Evolutionary conservation across 2,113 vertebrate species (phyloP).

Genomic region (Cyprinodon tularosa): DNA sequence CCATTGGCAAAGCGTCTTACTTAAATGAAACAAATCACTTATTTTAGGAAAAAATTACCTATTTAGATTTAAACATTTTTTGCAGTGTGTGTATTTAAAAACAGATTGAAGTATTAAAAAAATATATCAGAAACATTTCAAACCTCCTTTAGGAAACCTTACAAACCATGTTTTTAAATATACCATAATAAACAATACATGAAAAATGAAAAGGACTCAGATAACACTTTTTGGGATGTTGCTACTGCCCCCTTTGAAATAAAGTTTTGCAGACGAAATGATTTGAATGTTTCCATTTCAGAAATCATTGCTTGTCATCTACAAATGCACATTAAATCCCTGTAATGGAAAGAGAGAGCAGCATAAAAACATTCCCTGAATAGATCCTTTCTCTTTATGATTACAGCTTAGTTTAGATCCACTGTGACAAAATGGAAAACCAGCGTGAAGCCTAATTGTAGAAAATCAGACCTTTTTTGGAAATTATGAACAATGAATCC

Average conservation of each 20-base stretch:
- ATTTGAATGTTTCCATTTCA: neutral
- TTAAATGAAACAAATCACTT: no score
- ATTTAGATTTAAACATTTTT: no score
- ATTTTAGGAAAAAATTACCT: no score
- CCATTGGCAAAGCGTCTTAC: no score
- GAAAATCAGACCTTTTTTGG: neutral
- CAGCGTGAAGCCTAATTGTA: neutral
- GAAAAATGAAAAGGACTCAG: neutral
- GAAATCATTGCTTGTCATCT: neutral
- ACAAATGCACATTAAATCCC: neutral
- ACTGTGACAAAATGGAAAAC: neutral
- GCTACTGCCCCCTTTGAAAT: neutral
- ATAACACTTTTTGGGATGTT: neutral
- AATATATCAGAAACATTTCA: no score
- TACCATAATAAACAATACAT: neutral
- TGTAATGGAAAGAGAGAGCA: neutral
- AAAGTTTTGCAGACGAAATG: neutral
- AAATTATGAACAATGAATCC: neutral
- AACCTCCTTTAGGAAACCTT: no score
- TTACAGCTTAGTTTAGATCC: neutral
- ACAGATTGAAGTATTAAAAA: no score
- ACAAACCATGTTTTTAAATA: neutral
- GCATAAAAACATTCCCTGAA: neutral
- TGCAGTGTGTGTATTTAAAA: no score
- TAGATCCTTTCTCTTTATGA: neutral